These are phyloP conservation scores for Pseudochirops corinnae DNA, from an alignment of 2,797 vertebrate genomes.

Conservation along the genomic window DNA sequence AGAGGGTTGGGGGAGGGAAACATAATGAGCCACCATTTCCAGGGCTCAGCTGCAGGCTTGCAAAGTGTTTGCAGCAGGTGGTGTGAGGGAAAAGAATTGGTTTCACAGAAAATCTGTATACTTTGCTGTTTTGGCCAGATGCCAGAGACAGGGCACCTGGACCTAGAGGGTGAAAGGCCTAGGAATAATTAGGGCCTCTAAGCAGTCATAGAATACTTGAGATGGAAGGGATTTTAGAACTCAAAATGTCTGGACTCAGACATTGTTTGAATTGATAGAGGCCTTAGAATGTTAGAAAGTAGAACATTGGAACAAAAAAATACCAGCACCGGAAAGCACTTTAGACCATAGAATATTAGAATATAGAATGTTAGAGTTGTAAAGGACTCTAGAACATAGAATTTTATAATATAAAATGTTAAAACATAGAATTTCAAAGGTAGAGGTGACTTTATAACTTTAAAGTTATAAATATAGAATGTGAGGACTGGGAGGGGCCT, in stretches of 20 bases:
- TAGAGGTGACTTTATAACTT: not conserved
- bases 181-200: not conserved
- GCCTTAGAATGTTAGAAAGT: not conserved
- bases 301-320: not conserved
- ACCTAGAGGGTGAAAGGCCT: not conserved
- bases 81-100: not conserved
- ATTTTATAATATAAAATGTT: not conserved
- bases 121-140: not conserved
- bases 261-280: not conserved
- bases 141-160: not conserved
- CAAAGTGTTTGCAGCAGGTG: conserved; percentile 12
- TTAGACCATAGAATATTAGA: not conserved
- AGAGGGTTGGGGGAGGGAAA: not conserved
- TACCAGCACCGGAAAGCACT: not conserved
- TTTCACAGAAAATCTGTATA: not conserved
- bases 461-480: not conserved
- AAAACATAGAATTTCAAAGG: not conserved
- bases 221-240: not conserved
- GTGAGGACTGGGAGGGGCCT: not conserved
- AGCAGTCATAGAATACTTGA: not conserved
- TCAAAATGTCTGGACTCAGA: not conserved
- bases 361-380: not conserved
- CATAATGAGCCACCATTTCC: not conserved
- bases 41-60: not conserved
- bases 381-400: not conserved